Evolutionary conservation across 2,888 invertebrate genomes (phyloP), one percentile per base, ranked within the genome.

Genomic region (Sesia apiformis): DNA sequence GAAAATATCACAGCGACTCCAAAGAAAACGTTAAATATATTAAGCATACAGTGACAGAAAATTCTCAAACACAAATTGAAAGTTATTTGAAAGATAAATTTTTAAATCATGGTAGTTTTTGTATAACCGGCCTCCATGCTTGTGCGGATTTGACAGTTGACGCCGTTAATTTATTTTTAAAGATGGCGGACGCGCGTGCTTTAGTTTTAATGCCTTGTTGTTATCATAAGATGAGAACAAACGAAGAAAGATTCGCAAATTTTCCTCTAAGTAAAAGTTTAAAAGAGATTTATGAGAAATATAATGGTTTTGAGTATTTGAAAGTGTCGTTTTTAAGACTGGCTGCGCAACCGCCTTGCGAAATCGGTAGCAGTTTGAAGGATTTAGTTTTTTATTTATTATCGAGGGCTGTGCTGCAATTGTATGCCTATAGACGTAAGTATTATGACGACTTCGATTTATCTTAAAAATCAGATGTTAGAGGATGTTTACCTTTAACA

Each of bases 191-290:
- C 42, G 92, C 92, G 0, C 88, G 83, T 58, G 78, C 91, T 8
- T 72, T 95, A 38, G 87, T 93, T 51, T 83, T 95, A 7, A 92
- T 95, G 90, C 94, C 95, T 3, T 96, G 96, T 68, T 96, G 96
- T 70, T 96, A 96, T 67, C 95, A 96, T 72, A 93, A 94, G 77
- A 88, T 95, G 74, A 42, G 52, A 38, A 52, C 60, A 23, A 63
- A 64, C 23, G 40, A 52, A 40, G 62, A 61, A 74, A 60, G 69
- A 67, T 94, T 94, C 65, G 73, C 78, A 39, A 92, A 93, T 76
- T 95, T 95, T 72, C 95, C 95, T 0, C 61, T 93, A 3, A 94
- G 95, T 63, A 55, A 64, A 7, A 67, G 73, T 38, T 76, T 94
- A 4, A 90, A 74, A 53, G 53, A 62, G n/a, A 64, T 84, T 40